phyloP scores from a whole-genome alignment of 2,888 invertebrate genomes.

The Lepidochrysops patricia region DNA sequence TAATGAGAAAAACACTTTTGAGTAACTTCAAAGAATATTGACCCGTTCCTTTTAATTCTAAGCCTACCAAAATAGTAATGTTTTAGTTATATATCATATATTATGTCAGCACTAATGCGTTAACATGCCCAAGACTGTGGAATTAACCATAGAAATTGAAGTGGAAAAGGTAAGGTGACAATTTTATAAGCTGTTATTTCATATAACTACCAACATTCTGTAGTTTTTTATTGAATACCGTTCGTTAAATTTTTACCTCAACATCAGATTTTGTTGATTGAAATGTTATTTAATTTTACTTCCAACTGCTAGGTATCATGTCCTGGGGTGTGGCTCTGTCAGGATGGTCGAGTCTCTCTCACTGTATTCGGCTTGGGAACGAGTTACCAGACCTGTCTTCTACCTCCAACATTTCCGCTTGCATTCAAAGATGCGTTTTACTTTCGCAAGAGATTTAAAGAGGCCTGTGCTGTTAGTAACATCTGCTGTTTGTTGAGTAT shows the following conservation, averaged over 20 bases:
- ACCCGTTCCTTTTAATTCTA: too few relatives aligned
- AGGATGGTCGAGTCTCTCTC: conserved; percentile 83
- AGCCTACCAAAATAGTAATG: too few relatives aligned
- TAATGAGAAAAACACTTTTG: too few relatives aligned
- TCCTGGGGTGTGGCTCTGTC: conserved; percentile 90
- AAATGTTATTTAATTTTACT: background rate
- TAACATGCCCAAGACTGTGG: conserved; percentile 71
- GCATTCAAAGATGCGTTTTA: conserved; percentile 81
- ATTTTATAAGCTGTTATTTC: too few relatives aligned
- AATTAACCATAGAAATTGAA: conserved; percentile 74
- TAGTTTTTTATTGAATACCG: too few relatives aligned
- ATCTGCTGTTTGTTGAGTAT: conserved; percentile 62
- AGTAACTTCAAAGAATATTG: too few relatives aligned
- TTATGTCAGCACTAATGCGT: conserved; percentile 11
- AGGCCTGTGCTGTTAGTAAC: conserved; percentile 56
- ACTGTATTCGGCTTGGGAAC: conserved; percentile 80
- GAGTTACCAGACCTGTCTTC: conserved; percentile 78
- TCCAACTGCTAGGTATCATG: conserved; percentile 77
- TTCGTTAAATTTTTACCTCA: too few relatives aligned
- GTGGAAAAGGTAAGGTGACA: conserved; percentile 59
- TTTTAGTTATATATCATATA: background rate
- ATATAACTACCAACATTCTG: too few relatives aligned
- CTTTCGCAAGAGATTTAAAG: conserved; percentile 68
- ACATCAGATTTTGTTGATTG: too few relatives aligned
- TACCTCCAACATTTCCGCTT: conserved; percentile 82